phyloP scores from a whole-genome alignment of 1,140 invertebrate species.

The Heliconius nattereri region DNA sequence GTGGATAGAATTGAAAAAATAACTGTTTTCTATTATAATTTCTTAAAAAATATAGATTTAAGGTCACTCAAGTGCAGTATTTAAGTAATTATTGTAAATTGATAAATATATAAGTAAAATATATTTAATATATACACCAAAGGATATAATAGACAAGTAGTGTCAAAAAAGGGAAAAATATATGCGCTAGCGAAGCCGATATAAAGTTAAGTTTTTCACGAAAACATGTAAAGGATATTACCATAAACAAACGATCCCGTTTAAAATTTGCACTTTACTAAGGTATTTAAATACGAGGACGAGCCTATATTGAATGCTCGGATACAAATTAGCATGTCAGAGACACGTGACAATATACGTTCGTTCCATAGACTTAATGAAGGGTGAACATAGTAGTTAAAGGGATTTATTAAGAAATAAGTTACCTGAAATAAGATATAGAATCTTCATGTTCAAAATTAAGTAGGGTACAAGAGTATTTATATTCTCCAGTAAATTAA shows the following conservation, averaged over 20 bases:
- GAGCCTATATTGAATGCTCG: conserved; percentile 69
- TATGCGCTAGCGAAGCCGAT: neutral
- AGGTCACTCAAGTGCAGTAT: too few relatives aligned
- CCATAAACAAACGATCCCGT: conserved; percentile 50
- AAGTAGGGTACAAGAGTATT: neutral
- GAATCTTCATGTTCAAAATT: neutral
- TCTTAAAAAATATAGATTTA: too few relatives aligned
- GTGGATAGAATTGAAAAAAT: neutral
- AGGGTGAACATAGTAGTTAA: conserved; percentile 73
- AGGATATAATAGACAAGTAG: neutral
- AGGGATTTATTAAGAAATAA: conserved; percentile 61
- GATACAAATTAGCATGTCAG: conserved; percentile 76
- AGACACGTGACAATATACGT: conserved; percentile 71
- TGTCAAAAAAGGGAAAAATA: neutral
- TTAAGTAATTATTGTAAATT: too few relatives aligned
- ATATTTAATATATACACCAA: neutral
- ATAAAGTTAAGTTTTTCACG: conserved; percentile 21
- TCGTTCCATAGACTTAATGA: conserved; percentile 69
- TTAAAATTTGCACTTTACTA: conserved; percentile 46
- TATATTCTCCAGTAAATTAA: neutral
- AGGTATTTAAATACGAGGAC: conserved; percentile 54
- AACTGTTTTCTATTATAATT: too few relatives aligned
- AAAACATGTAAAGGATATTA: conserved; percentile 39
- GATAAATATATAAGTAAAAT: neutral
- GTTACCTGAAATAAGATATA: neutral